Evolutionary conservation across 2,888 invertebrate genomes (phyloP), one percentile per base, ranked within the genome.

Genomic region (Drosophila greeni): DNA sequence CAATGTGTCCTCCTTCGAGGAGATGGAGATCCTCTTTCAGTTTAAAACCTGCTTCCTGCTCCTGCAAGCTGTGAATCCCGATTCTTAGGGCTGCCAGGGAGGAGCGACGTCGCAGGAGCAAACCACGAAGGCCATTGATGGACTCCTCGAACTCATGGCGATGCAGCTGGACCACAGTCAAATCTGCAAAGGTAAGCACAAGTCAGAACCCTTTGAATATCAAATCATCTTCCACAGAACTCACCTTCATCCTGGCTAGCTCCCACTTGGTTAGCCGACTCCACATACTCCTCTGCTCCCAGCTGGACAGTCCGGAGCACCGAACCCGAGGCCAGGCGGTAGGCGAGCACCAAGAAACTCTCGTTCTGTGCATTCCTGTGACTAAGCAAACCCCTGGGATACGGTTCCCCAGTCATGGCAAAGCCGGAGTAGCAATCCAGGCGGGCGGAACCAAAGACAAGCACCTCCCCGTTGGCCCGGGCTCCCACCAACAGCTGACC

Each of bases 381-480:
- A 8, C 72, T 76, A 4, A 78, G 64, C 16, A 87, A 39, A 5
- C 74, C 71, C n/a, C 53, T 70, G 2, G 86, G 76, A 24, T 81
- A 67, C 11, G 48, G 31, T 7, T 75, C 70, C 0, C 73, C 70
- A 0, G 61, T 66, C 23, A 65, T 24, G 5, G 36, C 36, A 20
- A 86, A 87, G 24, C 82, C 85, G 16, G 78, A 84, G 56, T 83
- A 87, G 61, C 88, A 88, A 54, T 87, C 86, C 68, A 87, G 58
- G 1, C 82, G 82, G 8, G 78, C 70, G 53, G 73, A 86, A 5
- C 84, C 77, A 52, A 83, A 87, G 14, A 86, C 74, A 36, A 81
- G 53, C 4, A 88, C 71, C 29, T 84, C 83, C 2, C 79, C 84
- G 26, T 76, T 84, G 37, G 45, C 20, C 1, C 83, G 80, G 0